Evolutionary conservation across 2,797 vertebrate genomes (phyloP).

Genomic region (Acanthurus leucopareius): DNA sequence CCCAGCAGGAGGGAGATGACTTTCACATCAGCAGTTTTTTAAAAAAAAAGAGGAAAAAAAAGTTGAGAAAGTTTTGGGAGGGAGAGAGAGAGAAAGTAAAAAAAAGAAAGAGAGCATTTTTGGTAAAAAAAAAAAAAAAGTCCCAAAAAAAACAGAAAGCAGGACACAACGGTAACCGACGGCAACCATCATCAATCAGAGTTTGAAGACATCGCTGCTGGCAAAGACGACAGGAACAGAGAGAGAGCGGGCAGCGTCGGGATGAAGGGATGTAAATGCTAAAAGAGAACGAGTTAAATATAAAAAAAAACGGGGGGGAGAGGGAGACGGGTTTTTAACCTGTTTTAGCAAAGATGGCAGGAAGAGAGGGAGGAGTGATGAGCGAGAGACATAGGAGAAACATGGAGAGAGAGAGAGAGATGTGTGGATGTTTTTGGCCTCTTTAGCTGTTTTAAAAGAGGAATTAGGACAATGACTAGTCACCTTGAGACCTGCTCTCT

Average conservation of each 20-base stretch:
- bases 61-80: slow-evolving; percentile 64
- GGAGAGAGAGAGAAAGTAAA: slow-evolving; percentile 15
- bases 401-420: slow-evolving; percentile 7
- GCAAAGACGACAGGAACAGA: slow-evolving; percentile 80
- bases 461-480: slow-evolving; percentile 76
- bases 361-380: slow-evolving; percentile 11
- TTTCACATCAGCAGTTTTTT: slow-evolving; percentile 61
- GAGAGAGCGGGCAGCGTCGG: slow-evolving; percentile 35
- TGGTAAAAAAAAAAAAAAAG: slow-evolving; percentile 21
- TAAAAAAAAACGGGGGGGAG: slow-evolving; percentile 41
- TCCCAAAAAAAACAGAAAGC: slow-evolving; percentile 81
- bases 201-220: slow-evolving; percentile 83
- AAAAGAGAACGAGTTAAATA: slow-evolving; percentile 63
- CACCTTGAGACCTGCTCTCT: slow-evolving; percentile 75
- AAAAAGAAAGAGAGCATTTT: neutral
- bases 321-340: slow-evolving; percentile 43
- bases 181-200: slow-evolving; percentile 83
- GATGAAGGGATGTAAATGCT: slow-evolving; percentile 64
- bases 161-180: slow-evolving; percentile 78
- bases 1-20: slow-evolving; percentile 48
- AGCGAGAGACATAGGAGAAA: slow-evolving; percentile 8
- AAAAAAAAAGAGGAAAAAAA: slow-evolving; percentile 34
- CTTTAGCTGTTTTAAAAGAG: slow-evolving; percentile 75
- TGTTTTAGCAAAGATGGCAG: slow-evolving; percentile 33
- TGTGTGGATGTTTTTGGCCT: slow-evolving; percentile 68